These are phyloP conservation scores for Propithecus perrieri DNA, from an alignment of 2,797 vertebrate genomes.

Conservation along the genomic window DNA sequence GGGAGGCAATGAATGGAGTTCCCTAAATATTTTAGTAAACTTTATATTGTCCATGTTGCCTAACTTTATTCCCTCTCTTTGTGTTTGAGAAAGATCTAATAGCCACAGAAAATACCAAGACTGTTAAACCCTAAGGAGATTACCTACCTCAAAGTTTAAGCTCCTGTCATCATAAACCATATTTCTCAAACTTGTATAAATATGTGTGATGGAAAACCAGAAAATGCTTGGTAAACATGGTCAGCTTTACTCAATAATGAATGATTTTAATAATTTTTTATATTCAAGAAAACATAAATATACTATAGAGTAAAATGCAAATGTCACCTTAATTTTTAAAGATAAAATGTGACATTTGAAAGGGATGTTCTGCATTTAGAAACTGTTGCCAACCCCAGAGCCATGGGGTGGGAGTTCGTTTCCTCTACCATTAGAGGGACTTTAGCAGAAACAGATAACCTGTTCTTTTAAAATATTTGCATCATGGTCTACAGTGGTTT, in stretches of 20 bases:
- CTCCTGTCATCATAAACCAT: not conserved
- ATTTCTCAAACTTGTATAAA: not conserved
- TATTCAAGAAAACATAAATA: not conserved
- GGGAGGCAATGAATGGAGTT: not conserved
- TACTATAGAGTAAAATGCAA: not conserved
- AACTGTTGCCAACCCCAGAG: not conserved
- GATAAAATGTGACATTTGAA: not conserved
- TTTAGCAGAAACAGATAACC: not conserved
- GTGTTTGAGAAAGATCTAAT: not conserved
- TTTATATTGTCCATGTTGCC: not conserved
- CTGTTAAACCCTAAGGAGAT: not conserved
- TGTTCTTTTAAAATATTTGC: not conserved
- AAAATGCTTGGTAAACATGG: not conserved
- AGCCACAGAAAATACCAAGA: not conserved
- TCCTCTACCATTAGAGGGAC: not conserved
- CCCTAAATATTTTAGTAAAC: not conserved
- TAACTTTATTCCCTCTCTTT: not conserved
- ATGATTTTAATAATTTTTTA: not conserved
- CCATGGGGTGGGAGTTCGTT: not conserved
- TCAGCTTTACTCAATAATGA: not conserved
- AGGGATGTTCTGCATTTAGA: not conserved
- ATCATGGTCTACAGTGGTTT: not conserved
- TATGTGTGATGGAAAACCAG: not conserved
- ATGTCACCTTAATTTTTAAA: conserved; percentile 15
- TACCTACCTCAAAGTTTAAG: not conserved